phyloP scores from a whole-genome alignment of 53 echinoderm and acorn worm species.

The Arbacia lixula region DNA sequence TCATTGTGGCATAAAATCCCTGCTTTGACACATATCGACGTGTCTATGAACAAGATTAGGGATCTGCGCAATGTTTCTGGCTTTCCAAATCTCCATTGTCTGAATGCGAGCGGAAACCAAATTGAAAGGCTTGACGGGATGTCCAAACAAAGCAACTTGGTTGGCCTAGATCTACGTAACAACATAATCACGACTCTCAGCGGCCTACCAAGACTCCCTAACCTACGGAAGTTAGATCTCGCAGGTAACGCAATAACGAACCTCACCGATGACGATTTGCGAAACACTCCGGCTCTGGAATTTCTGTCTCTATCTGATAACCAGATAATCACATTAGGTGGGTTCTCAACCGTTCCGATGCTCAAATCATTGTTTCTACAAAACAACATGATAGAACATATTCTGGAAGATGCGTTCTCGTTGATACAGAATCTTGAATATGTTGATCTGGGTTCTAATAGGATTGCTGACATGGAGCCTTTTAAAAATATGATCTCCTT shows the following conservation, averaged over 20 bases:
- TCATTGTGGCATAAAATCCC: not conserved
- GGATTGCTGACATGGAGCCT: not conserved
- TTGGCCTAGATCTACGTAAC: not conserved
- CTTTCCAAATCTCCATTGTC: not conserved
- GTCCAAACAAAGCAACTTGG: not conserved
- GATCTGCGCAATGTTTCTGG: not conserved
- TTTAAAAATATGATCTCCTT: not conserved
- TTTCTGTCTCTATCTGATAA: not conserved
- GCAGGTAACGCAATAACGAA: not conserved
- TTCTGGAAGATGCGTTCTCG: not conserved
- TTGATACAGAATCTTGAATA: not conserved
- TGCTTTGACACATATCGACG: not conserved
- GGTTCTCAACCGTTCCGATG: not conserved
- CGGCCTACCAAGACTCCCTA: not conserved
- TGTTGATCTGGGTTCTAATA: conserved; percentile 17
- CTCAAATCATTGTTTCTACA: not conserved
- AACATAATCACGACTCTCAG: not conserved
- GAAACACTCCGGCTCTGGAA: not conserved
- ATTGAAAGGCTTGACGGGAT: not conserved
- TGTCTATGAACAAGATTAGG: conserved; percentile 3
- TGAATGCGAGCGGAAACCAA: conserved; percentile 7
- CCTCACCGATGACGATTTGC: not conserved
- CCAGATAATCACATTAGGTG: not conserved
- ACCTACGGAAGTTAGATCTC: not conserved
- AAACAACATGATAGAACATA: conserved; percentile 11